These are phyloP conservation scores for Mimas tiliae DNA, from an alignment of 2,888 invertebrate genomes.

Conservation along the genomic window DNA sequence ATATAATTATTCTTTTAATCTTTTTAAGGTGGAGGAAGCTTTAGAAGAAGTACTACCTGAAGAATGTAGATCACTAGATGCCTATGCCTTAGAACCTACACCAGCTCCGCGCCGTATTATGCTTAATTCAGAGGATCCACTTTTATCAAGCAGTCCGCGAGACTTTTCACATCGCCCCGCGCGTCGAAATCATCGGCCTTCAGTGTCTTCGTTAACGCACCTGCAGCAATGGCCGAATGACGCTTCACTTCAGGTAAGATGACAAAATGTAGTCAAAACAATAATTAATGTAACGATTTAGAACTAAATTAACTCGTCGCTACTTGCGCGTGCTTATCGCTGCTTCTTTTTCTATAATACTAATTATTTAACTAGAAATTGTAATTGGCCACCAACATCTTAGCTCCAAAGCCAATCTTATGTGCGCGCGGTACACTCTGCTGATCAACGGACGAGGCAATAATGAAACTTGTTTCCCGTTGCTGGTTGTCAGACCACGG, in stretches of 20 bases:
- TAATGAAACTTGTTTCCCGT: too few relatives aligned
- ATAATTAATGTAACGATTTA: not conserved
- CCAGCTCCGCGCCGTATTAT: conserved; percentile 92
- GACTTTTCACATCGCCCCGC: conserved; percentile 86
- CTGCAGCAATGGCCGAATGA: conserved; percentile 75
- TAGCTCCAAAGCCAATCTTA: too few relatives aligned
- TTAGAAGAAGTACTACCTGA: conserved; percentile 93
- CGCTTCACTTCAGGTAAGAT: conserved; percentile 69
- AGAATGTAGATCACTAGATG: conserved; percentile 86
- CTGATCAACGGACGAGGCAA: too few relatives aligned
- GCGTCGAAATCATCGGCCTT: conserved; percentile 63
- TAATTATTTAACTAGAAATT: too few relatives aligned
- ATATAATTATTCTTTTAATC: conserved; percentile 30
- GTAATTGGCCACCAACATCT: too few relatives aligned
- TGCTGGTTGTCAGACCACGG: too few relatives aligned
- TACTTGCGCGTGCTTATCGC: too few relatives aligned
- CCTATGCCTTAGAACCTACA: conserved; percentile 87
- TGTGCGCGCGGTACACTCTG: too few relatives aligned
- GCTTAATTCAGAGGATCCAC: conserved; percentile 94
- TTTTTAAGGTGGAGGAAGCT: conserved; percentile 89
- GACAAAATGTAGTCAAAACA: not conserved
- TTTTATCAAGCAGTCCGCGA: conserved; percentile 92
- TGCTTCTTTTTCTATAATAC: too few relatives aligned
- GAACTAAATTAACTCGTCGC: not conserved
- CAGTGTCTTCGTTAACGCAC: conserved; percentile 53